These are phyloP conservation scores for Scaptomyza cyrtandrae DNA, from an alignment of 2,888 invertebrate genomes.

Conservation along the genomic window DNA sequence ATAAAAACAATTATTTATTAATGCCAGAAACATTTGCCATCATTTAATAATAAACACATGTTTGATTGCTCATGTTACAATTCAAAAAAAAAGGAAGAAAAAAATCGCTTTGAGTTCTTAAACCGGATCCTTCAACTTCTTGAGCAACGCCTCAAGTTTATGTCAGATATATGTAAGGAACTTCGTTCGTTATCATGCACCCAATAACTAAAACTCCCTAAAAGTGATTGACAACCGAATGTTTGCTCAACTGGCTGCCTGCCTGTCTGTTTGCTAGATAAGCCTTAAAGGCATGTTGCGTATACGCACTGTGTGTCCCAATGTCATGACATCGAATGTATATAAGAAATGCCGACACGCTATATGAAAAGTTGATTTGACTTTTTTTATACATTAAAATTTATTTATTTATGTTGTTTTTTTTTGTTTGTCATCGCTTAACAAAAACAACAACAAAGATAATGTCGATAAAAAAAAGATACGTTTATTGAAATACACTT, in stretches of 20 bases:
- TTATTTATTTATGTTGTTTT: constrained; percentile 21
- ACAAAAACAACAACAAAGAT: constrained; percentile 14
- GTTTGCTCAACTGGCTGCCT: constrained; percentile 21
- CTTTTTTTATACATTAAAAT: constrained; percentile 9
- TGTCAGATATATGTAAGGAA: too few species aligned
- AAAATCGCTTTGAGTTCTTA: too few species aligned
- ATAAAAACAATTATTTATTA: neutral
- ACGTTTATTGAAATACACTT: constrained; percentile 38
- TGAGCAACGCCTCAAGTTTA: too few species aligned
- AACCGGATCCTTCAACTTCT: too few species aligned
- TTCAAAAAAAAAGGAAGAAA: too few species aligned
- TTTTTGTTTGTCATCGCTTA: constrained; percentile 26
- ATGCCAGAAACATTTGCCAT: too few species aligned
- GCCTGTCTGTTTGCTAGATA: constrained; percentile 32
- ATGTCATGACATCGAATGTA: constrained; percentile 2
- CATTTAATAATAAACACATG: too few species aligned
- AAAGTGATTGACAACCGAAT: neutral
- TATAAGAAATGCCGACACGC: constrained; percentile 27
- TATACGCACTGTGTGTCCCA: constrained; percentile 40
- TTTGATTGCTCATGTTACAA: too few species aligned
- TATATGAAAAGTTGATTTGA: neutral
- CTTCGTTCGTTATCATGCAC: too few species aligned
- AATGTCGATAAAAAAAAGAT: constrained; percentile 23
- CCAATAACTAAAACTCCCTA: too few species aligned
- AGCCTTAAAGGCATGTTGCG: constrained; percentile 32